Conservation (phyloP, 2,113 vertebrate genomes). For the Microtus pennsylvanicus region DNA sequence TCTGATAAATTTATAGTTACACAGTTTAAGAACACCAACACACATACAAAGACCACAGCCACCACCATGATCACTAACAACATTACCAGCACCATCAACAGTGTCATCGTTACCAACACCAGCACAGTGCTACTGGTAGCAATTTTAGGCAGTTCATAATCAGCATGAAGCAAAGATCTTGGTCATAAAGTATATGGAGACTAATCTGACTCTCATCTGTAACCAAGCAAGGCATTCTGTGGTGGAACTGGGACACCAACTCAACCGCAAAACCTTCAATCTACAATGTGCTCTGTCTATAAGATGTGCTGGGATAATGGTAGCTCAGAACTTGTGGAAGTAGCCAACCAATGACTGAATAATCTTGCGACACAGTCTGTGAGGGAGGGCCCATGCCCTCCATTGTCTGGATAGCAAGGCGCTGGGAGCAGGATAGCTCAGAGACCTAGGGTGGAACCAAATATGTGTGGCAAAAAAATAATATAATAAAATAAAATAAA, state of each 20-base stretch:
- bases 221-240: no score
- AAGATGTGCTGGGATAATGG: neutral
- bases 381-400: neutral
- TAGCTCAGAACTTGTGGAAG: neutral
- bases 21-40: neutral
- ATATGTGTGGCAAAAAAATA: neutral
- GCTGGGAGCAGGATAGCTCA: neutral
- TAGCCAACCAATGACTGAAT: no score
- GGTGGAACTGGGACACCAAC: no score
- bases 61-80: neutral
- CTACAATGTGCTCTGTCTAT: neutral
- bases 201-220: no score
- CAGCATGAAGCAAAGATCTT: neutral
- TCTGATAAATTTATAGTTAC: neutral
- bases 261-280: no score
- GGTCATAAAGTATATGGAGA: no score
- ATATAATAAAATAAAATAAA: no score
- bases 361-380: neutral
- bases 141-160: neutral
- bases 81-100: neutral
- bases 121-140: neutral
- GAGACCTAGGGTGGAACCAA: no score
- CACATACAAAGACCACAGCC: rapidly evolving
- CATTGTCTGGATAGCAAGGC: neutral
- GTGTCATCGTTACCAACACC: neutral